A percentile compares a stretch with the other conserved stretches of the same genome.
These are phyloP conservation scores for Globodera rostochiensis DNA, from an alignment of 1,140 invertebrate species.

Conservation along the genomic window DNA sequence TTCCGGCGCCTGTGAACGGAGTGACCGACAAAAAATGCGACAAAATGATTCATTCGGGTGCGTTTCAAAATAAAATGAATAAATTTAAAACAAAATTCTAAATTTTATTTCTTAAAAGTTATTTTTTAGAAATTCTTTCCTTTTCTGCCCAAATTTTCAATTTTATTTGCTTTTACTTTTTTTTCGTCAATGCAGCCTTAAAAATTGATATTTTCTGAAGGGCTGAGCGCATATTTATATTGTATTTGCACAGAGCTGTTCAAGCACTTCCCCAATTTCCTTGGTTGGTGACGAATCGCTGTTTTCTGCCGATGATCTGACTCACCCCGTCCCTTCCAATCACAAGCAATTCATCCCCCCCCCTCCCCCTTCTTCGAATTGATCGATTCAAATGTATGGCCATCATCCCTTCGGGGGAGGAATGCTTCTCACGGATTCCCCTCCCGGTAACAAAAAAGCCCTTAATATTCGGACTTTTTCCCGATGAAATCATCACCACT, in stretches of 20 bases:
- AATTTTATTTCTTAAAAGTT: background rate
- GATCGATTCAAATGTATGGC: background rate
- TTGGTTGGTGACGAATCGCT: background rate
- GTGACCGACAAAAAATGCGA: no score
- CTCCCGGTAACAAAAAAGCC: background rate
- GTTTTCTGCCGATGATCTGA: background rate
- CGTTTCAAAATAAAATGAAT: no score
- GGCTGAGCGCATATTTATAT: no score
- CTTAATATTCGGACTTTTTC: no score
- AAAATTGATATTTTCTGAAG: no score
- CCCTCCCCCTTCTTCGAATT: background rate
- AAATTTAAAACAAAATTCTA: no score
- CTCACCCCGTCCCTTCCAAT: background rate
- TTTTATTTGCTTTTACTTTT: background rate
- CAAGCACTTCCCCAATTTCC: background rate
- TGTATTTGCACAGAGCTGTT: background rate
- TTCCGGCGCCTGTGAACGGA: no score
- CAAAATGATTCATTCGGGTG: conserved; percentile 1
- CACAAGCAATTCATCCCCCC: background rate
- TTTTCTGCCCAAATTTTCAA: background rate
- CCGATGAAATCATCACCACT: no score
- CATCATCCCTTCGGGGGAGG: background rate
- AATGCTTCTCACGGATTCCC: background rate
- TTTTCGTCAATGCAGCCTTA: no score
- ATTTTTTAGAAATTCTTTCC: background rate